Evolutionary conservation across 1,140 invertebrate species (phyloP).

Genomic region (Magallana gigas): DNA sequence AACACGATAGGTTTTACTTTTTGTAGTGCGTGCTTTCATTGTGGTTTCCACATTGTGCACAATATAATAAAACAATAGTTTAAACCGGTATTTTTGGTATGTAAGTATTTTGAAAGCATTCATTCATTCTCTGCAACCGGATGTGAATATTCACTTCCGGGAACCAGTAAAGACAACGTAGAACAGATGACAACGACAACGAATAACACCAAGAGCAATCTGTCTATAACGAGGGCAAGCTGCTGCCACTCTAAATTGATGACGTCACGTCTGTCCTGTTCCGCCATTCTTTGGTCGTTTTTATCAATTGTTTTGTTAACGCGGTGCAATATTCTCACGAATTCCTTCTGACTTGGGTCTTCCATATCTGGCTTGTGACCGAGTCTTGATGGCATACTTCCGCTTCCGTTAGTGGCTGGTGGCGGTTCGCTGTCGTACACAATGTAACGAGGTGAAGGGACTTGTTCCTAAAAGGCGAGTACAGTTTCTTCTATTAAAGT

Average conservation of each 20-base stretch:
- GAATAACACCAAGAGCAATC: conserved; percentile 85
- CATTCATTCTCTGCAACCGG: neutral
- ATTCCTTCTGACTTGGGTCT: conserved; percentile 83
- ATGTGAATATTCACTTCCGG: conserved; percentile 61
- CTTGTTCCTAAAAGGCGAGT: conserved; percentile 63
- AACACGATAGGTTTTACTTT: no score
- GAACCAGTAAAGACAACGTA: conserved; percentile 73
- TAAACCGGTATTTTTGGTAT: no score
- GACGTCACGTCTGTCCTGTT: conserved; percentile 85
- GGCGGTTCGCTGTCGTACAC: conserved; percentile 65
- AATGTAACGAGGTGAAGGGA: conserved; percentile 72
- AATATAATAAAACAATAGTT: no score
- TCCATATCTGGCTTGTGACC: conserved; percentile 57
- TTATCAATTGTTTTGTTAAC: conserved; percentile 87
- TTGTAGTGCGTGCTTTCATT: no score
- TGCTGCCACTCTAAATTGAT: conserved; percentile 89
- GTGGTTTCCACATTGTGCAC: no score
- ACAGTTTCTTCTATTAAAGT: no score
- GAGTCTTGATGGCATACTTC: conserved; percentile 73
- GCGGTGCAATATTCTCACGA: conserved; percentile 84
- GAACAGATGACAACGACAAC: conserved; percentile 82
- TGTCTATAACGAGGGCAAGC: conserved; percentile 86
- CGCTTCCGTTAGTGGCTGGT: conserved; percentile 68
- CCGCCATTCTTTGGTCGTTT: conserved; percentile 85
- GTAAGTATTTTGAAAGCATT: neutral